Evolutionary conservation across 2,113 vertebrate species (phyloP).

Genomic region (Clarias macrocephalus): DNA sequence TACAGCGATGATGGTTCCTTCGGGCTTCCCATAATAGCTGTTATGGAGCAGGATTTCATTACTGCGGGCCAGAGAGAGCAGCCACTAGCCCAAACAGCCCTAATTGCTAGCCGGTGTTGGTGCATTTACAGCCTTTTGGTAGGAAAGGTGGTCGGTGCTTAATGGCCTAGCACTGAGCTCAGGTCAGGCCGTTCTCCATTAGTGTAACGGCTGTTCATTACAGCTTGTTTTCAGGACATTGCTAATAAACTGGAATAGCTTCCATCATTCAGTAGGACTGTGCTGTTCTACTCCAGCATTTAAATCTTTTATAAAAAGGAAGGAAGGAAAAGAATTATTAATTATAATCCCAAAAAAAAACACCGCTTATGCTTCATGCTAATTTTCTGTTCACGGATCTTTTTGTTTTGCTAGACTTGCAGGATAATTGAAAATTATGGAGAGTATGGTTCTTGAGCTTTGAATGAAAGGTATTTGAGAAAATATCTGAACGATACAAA

Average conservation of each 20-base stretch:
- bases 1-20: conserved; percentile 16
- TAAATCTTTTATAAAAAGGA: neutral
- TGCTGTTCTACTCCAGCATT: neutral
- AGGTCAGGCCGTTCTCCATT: conserved; percentile 34
- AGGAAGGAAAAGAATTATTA: neutral
- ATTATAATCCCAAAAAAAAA: neutral
- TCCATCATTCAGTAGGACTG: conserved; percentile 19
- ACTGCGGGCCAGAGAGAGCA: conserved; percentile 28
- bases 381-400: neutral
- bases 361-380: neutral
- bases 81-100: conserved; percentile 32
- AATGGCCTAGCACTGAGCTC: conserved; percentile 26
- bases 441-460: neutral
- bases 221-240: conserved; percentile 32
- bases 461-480: neutral
- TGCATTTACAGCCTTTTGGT: conserved; percentile 42
- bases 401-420: neutral
- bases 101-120: conserved; percentile 33
- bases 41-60: conserved; percentile 44
- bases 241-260: conserved; percentile 19
- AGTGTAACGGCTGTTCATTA: conserved; percentile 39
- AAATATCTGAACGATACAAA: conserved; percentile 13
- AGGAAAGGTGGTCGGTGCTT: conserved; percentile 38
- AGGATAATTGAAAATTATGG: neutral
- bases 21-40: conserved; percentile 18